Evolutionary conservation across 2,888 invertebrate genomes (phyloP).

Genomic region (Linnaemya tessellans): DNA sequence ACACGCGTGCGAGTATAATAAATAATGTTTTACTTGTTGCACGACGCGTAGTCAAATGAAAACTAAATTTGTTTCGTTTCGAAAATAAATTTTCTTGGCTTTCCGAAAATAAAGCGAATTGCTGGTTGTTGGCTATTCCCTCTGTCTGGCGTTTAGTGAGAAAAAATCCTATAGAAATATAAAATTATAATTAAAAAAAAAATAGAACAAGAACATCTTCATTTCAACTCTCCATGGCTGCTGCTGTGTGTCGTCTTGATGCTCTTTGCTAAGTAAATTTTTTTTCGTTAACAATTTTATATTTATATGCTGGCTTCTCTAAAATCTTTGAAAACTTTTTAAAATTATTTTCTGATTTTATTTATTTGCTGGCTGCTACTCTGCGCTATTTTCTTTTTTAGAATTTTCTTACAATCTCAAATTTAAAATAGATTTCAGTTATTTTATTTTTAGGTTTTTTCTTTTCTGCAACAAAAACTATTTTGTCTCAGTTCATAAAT

Average conservation of each 20-base stretch:
- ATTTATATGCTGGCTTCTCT: conserved; percentile 40
- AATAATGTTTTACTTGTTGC: conserved; percentile 68
- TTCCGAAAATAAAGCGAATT: conserved; percentile 62
- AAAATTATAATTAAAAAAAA: background rate
- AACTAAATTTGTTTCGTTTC: conserved; percentile 75
- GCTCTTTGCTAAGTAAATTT: conserved; percentile 52
- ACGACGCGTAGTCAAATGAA: conserved; percentile 82
- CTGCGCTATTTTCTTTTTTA: conserved; percentile 58
- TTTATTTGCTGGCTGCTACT: conserved; percentile 24
- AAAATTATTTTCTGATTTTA: conserved; percentile 39
- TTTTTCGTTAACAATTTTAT: conserved; percentile 42
- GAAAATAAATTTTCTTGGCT: conserved; percentile 52
- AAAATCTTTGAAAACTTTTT: conserved; percentile 24
- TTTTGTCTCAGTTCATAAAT: conserved; percentile 19
- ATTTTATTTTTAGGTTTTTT: conserved; percentile 27
- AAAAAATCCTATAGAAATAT: conserved; percentile 31
- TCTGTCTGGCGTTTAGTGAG: conserved; percentile 53
- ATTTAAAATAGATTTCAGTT: conserved; percentile 66
- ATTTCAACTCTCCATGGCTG: conserved; percentile 44
- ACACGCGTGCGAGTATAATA: conserved; percentile 17
- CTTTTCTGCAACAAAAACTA: conserved; percentile 38
- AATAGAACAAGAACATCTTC: conserved; percentile 10
- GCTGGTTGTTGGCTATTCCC: conserved; percentile 15
- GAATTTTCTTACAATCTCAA: conserved; percentile 57
- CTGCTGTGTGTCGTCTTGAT: background rate